Conservation (phyloP, 30 jellyfish, hydroid and myxozoan genomes). For the Turritopsis dohrnii region DNA sequence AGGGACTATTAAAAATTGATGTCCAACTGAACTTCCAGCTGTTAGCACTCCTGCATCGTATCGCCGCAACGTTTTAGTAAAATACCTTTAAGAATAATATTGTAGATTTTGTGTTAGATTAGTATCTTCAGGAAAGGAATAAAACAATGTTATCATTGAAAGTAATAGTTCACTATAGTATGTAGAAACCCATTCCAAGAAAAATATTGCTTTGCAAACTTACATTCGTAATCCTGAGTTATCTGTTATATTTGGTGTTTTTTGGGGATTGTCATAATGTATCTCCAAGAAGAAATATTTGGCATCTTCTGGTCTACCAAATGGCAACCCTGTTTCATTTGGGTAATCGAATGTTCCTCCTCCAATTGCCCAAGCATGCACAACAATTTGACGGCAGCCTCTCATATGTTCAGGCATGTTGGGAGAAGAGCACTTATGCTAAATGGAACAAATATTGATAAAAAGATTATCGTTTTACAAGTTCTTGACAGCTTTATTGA, state of each 20-base stretch:
- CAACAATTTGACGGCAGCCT: conserved; percentile 27
- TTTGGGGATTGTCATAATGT: conserved; percentile 43
- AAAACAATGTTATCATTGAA: too few relatives aligned
- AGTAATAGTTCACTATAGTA: too few relatives aligned
- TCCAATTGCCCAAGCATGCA: conserved; percentile 41
- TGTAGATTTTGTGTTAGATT: too few relatives aligned
- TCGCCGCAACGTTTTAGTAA: not conserved
- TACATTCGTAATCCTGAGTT: conserved; percentile 38
- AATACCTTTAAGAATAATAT: not conserved
- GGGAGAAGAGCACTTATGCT: conserved; percentile 25
- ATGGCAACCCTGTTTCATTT: conserved; percentile 33
- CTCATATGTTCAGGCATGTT: conserved; percentile 41
- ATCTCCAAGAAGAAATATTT: conserved; percentile 30
- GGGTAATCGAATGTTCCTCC: conserved; percentile 32
- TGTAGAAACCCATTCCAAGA: conserved; percentile 23
- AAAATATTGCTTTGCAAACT: not conserved
- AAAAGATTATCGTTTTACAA: not conserved
- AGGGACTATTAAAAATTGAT: conserved; percentile 11
- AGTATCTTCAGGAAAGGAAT: too few relatives aligned
- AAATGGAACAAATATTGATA: not conserved
- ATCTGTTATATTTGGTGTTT: conserved; percentile 32
- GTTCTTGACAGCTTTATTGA: not conserved
- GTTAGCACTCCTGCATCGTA: not conserved
- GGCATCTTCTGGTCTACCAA: conserved; percentile 28
- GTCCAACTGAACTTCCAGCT: not conserved